phyloP scores from a whole-genome alignment of 2,113 vertebrate species.

The Pogonocichla stellata region DNA sequence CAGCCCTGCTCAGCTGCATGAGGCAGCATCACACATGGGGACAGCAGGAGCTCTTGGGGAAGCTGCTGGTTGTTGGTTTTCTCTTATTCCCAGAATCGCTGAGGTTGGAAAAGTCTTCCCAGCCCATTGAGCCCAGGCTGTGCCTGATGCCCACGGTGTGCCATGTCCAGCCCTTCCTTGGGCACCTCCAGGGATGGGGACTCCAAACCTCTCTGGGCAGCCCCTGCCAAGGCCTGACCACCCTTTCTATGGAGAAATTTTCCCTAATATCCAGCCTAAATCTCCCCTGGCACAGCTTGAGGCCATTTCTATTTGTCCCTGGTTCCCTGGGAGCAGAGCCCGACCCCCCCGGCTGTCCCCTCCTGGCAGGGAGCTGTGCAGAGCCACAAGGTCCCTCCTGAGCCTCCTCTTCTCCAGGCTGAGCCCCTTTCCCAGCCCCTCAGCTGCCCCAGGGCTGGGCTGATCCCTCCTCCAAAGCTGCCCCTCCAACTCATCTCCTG shows the following conservation, averaged over 20 bases:
- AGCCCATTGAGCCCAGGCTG: fast-evolving
- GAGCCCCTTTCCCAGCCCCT: not conserved
- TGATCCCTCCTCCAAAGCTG: not conserved
- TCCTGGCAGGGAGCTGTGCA: not conserved
- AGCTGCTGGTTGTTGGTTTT: not conserved
- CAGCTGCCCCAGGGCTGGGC: not conserved
- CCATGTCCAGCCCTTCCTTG: fast-evolving
- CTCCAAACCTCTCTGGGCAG: not conserved
- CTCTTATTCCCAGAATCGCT: not conserved
- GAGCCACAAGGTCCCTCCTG: not conserved
- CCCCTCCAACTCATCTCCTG: not conserved
- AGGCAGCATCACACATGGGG: not conserved
- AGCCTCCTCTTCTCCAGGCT: not conserved
- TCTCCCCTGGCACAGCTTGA: not conserved
- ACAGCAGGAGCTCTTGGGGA: not conserved
- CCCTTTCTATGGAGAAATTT: not conserved
- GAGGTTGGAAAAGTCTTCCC: not conserved
- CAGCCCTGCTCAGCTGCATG: not conserved
- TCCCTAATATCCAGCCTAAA: fast-evolving
- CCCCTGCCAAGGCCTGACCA: fast-evolving
- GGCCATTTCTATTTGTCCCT: not conserved
- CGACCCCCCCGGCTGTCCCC: not conserved
- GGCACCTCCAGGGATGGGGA: not conserved
- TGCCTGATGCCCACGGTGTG: not conserved
- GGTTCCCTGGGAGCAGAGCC: not conserved